Evolutionary conservation across 2,888 invertebrate genomes (phyloP), one percentile per base, ranked within the genome.

Genomic region (Nebria salina): DNA sequence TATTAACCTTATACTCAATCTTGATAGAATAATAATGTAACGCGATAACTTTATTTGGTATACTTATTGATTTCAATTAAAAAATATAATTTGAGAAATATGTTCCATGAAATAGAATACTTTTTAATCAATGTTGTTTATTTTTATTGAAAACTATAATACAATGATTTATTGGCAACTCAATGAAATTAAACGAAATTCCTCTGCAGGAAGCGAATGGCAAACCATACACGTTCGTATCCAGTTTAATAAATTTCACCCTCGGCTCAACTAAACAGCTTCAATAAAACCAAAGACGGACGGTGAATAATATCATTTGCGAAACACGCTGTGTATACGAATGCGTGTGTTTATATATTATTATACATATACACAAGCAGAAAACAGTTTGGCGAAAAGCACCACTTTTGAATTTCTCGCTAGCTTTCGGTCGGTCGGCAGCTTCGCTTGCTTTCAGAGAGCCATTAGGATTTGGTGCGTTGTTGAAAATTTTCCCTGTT

Each of bases 401-500:
- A 11, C 25, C 26, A 20, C 70, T 25, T 34, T 70, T 70, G 25
- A 34, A 70, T 26, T 70, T 70, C 70, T 25, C 70, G 25, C 70
- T 20, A 25, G 54, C 54, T 54, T 54, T 54, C 54, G 54, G 4
- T 54, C 6, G 54, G 54, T 54, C 54, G 54, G 1, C 54, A 8
- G 13, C 54, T 54, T 13, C 54, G 54, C 54, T 54, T 54, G 54
- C 54, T 54, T 54, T 54, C 54, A 54, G 54, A 6, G 54, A 70
- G 25, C 70, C 70, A 70, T 70, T 70, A 70, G 70, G 70, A 70
- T 70, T 70, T 70, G 54, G 70, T 70, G 70, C 70, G 26, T 25
- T 34, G 70, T 70, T 70, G 70, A 70, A 70, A 70, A 70, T 70
- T 70, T 70, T 70, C 15, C 70, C 20, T 34, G 70, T 70, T 70